A percentile compares a stretch with the other conserved stretches of the same genome.
phyloP scores from a whole-genome alignment of 2,888 invertebrate species.

The Petrophora chlorosata region DNA sequence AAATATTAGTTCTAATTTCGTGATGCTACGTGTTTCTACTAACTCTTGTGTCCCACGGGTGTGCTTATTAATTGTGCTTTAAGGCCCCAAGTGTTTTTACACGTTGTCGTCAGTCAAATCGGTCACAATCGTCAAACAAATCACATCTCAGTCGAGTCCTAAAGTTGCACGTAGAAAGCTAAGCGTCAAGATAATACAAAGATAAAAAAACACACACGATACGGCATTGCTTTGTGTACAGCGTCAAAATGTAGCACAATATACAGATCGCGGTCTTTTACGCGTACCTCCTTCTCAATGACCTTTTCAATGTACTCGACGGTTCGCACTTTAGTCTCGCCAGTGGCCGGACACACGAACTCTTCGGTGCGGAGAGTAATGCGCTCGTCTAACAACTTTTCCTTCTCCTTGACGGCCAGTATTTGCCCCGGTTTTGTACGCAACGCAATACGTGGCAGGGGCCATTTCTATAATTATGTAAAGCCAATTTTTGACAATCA shows the following conservation, averaged over 20 bases:
- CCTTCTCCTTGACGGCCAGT: slow-evolving; percentile 93
- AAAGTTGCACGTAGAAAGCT: slow-evolving; percentile 71
- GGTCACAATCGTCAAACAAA: slow-evolving; percentile 33
- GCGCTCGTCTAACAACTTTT: slow-evolving; percentile 94
- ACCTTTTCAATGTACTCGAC: slow-evolving; percentile 97
- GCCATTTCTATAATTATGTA: slow-evolving; percentile 83
- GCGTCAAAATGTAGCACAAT: slow-evolving; percentile 71
- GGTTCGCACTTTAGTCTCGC: slow-evolving; percentile 93
- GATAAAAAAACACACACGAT: slow-evolving; percentile 72
- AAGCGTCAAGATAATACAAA: slow-evolving; percentile 67
- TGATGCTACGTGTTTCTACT: slow-evolving; percentile 33
- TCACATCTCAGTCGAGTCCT: slow-evolving; percentile 38
- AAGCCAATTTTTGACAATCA: slow-evolving; percentile 80
- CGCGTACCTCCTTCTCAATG: slow-evolving; percentile 96
- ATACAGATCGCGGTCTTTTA: slow-evolving; percentile 62
- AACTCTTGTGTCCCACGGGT: slow-evolving; percentile 32
- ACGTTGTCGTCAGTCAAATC: slow-evolving; percentile 28
- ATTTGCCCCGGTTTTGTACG: slow-evolving; percentile 93
- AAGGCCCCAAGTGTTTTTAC: slow-evolving; percentile 33
- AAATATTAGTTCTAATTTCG: slow-evolving; percentile 30
- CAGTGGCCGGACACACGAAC: slow-evolving; percentile 92
- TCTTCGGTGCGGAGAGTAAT: slow-evolving; percentile 95
- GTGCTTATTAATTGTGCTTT: slow-evolving; percentile 37
- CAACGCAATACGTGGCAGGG: slow-evolving; percentile 93
- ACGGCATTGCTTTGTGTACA: slow-evolving; percentile 76